Evolutionary conservation across 2,888 invertebrate species (phyloP), one percentile per base, ranked within the genome.

Genomic region (Melipona beecheii): DNA sequence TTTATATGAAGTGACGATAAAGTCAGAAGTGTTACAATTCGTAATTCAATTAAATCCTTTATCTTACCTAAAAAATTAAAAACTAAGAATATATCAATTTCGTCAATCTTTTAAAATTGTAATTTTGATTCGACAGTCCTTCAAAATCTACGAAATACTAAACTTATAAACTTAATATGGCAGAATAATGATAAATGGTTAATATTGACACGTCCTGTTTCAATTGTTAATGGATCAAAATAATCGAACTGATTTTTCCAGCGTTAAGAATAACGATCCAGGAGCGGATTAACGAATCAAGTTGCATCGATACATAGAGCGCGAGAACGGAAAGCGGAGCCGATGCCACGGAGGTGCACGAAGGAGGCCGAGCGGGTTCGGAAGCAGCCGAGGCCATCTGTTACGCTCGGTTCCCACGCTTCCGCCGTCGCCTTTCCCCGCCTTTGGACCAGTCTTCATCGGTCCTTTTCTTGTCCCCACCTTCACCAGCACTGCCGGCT

Each of bases 391-490:
- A 91, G 92, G 93, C 92, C 93, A 92, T 93, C 92, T 92, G 93
- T 92, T 92, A 92, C 92, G 91, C 91, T 92, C 89, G 91, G 91
- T 94, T 94, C 94, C 93, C 94, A 93, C 94, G 93, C 94, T 93
- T 93, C 93, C 93, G 92, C 91, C 91, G 91, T 86, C 91, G 86
- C 87, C 87, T 89, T 89, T 88, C 87, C 90, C 90, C 87, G 87
- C 90, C 90, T 86, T 85, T 79, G 71, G 75, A 76, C 83, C 82
- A 84, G 85, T 84, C 85, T 60, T 81, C 78, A 36, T 84, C 85
- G 85, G 71, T 77, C 84, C 77, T 81, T 78, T 85, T 85, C 85
- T 84, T 81, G 80, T 80, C 74, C 76, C 58, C 74, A 75, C 78
- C 62, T 52, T 60, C 69, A 1, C 62, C 75, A 56, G 49, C 84